Base-by-base conservation (phyloP, 2,113 vertebrate species). In the Nothocercus nigrocapillus region DNA sequence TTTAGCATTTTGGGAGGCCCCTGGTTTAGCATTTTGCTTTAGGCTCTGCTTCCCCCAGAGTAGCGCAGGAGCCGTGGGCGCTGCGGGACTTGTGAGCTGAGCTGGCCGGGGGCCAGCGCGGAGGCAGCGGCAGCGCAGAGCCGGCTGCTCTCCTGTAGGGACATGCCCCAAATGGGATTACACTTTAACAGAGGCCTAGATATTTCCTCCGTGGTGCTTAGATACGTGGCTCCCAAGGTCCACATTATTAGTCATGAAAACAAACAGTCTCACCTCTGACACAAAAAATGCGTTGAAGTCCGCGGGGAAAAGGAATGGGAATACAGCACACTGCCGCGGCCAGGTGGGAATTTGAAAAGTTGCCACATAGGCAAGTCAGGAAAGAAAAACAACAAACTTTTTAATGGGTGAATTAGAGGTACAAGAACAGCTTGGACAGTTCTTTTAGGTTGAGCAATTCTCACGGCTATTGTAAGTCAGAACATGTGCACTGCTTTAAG, bases 101-200 rank as follows among this genome's bases (percentile, higher is more conserved):
- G 68, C 62, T 82, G 74, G 77, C 58, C 68, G 74, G 42, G 42
- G 38, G 84, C 56, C 69, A 85, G 47, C 82, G 32, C 85, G 67
- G 0, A 18, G 82, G 76, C 82, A 92, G 64, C 61, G 21, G 22
- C 61, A 5, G 69, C 86, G 82, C 38, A 0, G 0, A 89, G 91
- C 32, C 56, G 69, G 8, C 86, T 28, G 11, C 85, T 61, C 73
- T 92, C 90, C 69, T 89, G 89, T 44, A 73, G 0, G 75, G 89
- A 28, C 91, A 92, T 87, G 86, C 53, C 83, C 81, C 12, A 30
- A 61, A 81, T 82, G 49, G 70, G 95, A 90, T 96, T 96, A 95
- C 89, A 94, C 44, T 96, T 97, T 96, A 97, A 96, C 93, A 97
- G 93, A 97, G 76, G 69, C 90, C 87, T 82, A 79, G 94, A 78